phyloP scores from a whole-genome alignment of 2,888 invertebrate genomes.

The Thera obeliscata region DNA sequence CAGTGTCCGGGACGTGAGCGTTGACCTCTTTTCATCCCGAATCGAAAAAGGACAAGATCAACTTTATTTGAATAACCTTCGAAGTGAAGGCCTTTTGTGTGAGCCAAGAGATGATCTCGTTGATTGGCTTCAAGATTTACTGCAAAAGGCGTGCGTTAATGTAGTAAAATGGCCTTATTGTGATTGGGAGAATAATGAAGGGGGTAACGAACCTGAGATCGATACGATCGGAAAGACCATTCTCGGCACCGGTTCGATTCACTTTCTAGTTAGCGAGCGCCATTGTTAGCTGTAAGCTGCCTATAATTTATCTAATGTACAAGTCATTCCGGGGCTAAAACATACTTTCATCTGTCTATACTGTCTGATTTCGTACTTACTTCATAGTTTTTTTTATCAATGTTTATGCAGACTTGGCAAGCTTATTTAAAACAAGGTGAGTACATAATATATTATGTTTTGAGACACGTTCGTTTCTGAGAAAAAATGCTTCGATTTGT shows the following conservation, averaged over 20 bases:
- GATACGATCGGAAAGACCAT: conserved; percentile 76
- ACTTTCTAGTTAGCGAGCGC: conserved; percentile 76
- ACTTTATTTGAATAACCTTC: conserved; percentile 45
- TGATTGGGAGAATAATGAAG: conserved; percentile 74
- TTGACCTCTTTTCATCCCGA: conserved; percentile 59
- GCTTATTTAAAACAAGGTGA: conserved; percentile 31
- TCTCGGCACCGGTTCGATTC: conserved; percentile 68
- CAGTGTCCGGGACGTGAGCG: conserved; percentile 62
- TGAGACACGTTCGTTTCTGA: conserved; percentile 49
- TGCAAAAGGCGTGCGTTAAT: conserved; percentile 43
- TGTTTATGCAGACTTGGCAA: conserved; percentile 31
- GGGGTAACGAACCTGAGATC: conserved; percentile 69
- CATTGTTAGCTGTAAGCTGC: conserved; percentile 72
- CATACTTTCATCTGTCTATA: conserved; percentile 46
- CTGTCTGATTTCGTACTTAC: conserved; percentile 27
- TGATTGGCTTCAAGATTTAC: conserved; percentile 43
- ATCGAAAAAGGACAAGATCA: conserved; percentile 40
- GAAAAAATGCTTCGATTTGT: conserved; percentile 46
- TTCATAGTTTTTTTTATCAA: conserved; percentile 22
- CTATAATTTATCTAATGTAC: conserved; percentile 74
- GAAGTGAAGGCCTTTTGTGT: conserved; percentile 32
- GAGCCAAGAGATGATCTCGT: conserved; percentile 40
- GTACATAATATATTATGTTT: conserved; percentile 40
- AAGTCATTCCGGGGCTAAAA: conserved; percentile 61
- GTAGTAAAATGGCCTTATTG: conserved; percentile 63